phyloP scores from a whole-genome alignment of 1,140 invertebrate species.

The Heterodera schachtii region DNA sequence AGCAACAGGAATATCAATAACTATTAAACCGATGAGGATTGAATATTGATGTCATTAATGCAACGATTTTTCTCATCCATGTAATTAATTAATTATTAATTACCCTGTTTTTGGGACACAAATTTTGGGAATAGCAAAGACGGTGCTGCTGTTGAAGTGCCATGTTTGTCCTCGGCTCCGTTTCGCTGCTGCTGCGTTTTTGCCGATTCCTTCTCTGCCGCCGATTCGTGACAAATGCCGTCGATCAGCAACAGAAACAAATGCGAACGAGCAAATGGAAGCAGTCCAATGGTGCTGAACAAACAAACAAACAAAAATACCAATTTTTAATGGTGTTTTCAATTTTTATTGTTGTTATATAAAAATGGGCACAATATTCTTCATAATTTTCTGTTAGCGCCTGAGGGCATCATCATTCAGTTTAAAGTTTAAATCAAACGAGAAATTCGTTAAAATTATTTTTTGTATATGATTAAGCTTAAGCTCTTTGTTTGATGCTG shows the following conservation, averaged over 20 bases:
- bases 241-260: constrained; percentile 24
- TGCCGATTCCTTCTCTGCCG: background rate
- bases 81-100: background rate
- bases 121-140: background rate
- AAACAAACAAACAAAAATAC: background rate
- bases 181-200: background rate
- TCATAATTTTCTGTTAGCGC: too few species aligned
- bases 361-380: too few species aligned
- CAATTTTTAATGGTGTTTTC: background rate
- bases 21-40: too few species aligned
- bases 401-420: too few species aligned
- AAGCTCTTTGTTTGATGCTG: too few species aligned
- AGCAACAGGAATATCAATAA: background rate
- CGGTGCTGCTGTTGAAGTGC: background rate
- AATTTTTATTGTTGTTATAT: background rate
- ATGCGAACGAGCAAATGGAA: constrained; percentile 15
- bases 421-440: too few species aligned
- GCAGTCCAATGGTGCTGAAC: constrained; percentile 20
- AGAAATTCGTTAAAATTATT: too few species aligned
- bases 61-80: too few species aligned
- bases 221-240: background rate
- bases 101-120: background rate
- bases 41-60: too few species aligned
- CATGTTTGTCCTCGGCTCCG: background rate
- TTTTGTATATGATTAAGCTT: too few species aligned